Evolutionary conservation across 2,797 vertebrate genomes (phyloP).

Genomic region (Lepilemur ruficaudatus): DNA sequence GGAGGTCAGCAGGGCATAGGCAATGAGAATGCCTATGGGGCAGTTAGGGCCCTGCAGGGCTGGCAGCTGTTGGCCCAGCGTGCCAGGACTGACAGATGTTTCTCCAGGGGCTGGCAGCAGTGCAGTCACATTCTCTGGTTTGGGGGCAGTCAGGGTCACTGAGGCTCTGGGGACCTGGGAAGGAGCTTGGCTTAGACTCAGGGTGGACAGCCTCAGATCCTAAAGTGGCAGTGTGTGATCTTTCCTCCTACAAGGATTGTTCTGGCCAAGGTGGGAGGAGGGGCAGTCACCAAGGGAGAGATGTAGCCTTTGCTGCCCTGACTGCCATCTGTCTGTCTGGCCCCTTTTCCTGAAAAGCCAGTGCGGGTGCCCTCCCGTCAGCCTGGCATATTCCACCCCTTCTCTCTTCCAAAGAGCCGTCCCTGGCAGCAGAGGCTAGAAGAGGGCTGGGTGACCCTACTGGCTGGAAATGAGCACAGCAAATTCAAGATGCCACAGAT

Average conservation of each 20-base stretch:
- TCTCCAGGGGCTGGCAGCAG: not conserved
- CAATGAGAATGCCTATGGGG: not conserved
- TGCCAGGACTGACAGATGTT: not conserved
- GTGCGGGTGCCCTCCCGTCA: not conserved
- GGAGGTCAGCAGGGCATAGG: not conserved
- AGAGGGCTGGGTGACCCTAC: not conserved
- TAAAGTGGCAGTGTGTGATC: not conserved
- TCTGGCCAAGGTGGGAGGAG: not conserved
- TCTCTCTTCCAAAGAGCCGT: not conserved
- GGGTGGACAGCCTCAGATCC: not conserved
- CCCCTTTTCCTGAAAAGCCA: not conserved
- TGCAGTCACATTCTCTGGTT: not conserved
- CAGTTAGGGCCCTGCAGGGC: not conserved
- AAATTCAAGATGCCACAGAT: not conserved
- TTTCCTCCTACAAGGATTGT: not conserved
- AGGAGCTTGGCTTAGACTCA: not conserved
- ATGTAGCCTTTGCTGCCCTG: not conserved
- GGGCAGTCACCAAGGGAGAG: not conserved
- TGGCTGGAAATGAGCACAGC: constrained; percentile 25
- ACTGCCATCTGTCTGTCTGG: not conserved
- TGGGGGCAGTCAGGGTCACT: not conserved
- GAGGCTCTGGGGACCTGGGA: not conserved
- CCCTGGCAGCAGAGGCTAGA: not conserved
- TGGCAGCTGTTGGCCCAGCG: not conserved
- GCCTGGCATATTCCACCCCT: not conserved